Evolutionary conservation across 2,113 vertebrate species (phyloP), one percentile per base, ranked within the genome.

Genomic region (Dascyllus trimaculatus): DNA sequence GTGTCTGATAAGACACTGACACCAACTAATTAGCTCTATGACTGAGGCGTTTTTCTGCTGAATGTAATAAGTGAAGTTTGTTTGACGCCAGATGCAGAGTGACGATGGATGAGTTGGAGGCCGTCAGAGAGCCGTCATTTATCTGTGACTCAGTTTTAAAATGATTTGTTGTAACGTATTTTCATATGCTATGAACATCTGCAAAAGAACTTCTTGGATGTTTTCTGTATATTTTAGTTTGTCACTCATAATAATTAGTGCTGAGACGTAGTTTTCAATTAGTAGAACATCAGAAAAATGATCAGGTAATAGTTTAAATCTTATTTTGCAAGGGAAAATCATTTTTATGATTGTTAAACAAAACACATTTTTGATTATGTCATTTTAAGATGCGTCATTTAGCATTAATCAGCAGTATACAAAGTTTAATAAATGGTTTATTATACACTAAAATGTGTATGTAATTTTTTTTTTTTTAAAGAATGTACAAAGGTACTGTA

Each of bases 1-100:
- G 32, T 85, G 63, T 82, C 67, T 82, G 92, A 92, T 93, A 92
- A 94, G 89, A 85, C 61, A 78, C 86, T 91, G 91, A 93, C 91
- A 88, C 73, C 24, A 53, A 78, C 67, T 93, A 83, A 93, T 94
- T 92, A 94, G 68, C 68, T 32, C 35, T 29, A 26, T 78, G 89
- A 91, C 79, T 77, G 65, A 64, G 29, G 71, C 11, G 8, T 71
- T 61, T 83, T 71, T 81, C 57, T 80, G 59, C 65, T 53, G 60
- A 62, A 52, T 71, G 59, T 78, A 75, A 88, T 89, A 83, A 88
- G 71, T 56, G n/a, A 77, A 64, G 80, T 83, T 79, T 79, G 83
- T 89, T 71, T 81, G 71, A 81, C 53, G 72, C 72, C 90, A 90
- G 86, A 85, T 86, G 88, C n/a, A 75, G 11, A 45, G 80, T 76